Evolutionary conservation across 2,113 vertebrate species (phyloP).

Genomic region (Plecturocebus donacophilus): DNA sequence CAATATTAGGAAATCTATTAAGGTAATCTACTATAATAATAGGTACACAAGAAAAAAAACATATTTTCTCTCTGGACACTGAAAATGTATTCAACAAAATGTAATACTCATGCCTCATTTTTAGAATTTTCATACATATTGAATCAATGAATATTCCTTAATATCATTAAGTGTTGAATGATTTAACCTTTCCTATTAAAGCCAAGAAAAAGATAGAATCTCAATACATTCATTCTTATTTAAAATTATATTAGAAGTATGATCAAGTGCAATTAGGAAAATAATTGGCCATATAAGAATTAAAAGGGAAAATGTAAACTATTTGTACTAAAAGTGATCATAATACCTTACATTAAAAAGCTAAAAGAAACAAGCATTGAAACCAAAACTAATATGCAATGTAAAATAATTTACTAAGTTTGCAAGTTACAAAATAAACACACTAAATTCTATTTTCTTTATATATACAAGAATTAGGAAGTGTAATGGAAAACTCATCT

Average conservation of each 20-base stretch:
- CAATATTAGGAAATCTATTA: neutral
- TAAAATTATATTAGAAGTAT: neutral
- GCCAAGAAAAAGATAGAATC: neutral
- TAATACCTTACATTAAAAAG: neutral
- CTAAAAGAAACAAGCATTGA: neutral
- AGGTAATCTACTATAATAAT: neutral
- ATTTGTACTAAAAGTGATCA: neutral
- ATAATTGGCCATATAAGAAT: neutral
- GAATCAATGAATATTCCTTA: neutral
- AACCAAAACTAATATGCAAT: neutral
- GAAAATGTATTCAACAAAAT: neutral
- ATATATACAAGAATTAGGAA: neutral
- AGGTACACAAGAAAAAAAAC: neutral
- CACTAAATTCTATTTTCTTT: neutral
- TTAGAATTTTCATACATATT: neutral
- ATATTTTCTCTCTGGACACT: neutral
- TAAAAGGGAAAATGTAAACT: neutral
- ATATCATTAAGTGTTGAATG: neutral
- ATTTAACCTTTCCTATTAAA: neutral
- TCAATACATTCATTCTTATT: neutral
- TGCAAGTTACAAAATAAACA: neutral
- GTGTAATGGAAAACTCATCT: neutral
- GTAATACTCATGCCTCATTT: neutral
- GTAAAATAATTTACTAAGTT: neutral
- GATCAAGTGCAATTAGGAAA: neutral